A percentile compares a stretch with the other conserved stretches of the same genome.
These are phyloP conservation scores for Channa maculata DNA, from an alignment of 2,113 vertebrate species.

Conservation along the genomic window DNA sequence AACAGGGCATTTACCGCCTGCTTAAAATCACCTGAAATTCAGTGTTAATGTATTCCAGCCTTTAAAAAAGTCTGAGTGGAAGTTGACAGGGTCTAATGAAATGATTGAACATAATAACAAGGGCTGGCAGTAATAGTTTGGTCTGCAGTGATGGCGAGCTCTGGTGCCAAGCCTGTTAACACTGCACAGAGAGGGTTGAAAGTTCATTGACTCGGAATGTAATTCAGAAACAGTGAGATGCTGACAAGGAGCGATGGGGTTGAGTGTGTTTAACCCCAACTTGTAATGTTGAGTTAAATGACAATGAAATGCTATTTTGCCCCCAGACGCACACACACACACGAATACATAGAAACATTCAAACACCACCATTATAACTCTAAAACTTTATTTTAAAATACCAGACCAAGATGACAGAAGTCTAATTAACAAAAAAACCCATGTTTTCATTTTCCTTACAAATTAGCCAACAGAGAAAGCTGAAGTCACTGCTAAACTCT, in stretches of 20 bases:
- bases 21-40: slow-evolving; percentile 58
- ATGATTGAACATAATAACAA: slow-evolving; percentile 58
- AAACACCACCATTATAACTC: neutral
- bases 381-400: slow-evolving; percentile 8
- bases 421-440: too few relatives aligned
- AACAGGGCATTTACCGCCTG: slow-evolving; percentile 57
- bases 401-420: neutral
- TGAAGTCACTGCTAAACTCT: neutral
- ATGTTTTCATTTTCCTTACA: neutral
- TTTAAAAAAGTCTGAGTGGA: slow-evolving; percentile 71
- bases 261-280: too few relatives aligned
- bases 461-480: neutral
- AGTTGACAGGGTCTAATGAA: slow-evolving; percentile 71
- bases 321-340: too few relatives aligned
- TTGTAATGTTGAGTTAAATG: too few relatives aligned
- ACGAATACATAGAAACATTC: too few relatives aligned
- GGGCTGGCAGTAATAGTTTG: slow-evolving; percentile 42
- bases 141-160: slow-evolving; percentile 25
- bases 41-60: slow-evolving; percentile 73
- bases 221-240: slow-evolving; percentile 20
- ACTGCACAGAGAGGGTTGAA: slow-evolving; percentile 22
- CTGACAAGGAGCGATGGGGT: neutral
- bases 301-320: too few relatives aligned
- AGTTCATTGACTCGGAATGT: slow-evolving; percentile 29
- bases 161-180: slow-evolving; percentile 54